Conservation (phyloP, 2,113 vertebrate genomes). For the Aix galericulata region DNA sequence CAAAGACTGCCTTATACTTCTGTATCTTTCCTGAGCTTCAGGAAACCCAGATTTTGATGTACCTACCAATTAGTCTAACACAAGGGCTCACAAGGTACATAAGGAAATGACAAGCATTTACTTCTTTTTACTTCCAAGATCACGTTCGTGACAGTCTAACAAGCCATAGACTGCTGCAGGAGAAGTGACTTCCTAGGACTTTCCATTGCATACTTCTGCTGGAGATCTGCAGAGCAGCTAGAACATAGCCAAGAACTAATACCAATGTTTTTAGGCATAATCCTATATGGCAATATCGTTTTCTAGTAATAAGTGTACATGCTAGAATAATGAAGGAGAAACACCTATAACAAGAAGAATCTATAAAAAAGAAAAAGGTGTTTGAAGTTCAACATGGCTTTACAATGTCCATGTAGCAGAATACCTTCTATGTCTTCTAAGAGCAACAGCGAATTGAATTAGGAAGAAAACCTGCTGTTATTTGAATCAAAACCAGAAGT, state of each 20-base stretch:
- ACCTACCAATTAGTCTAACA: neutral
- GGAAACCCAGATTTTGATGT: neutral
- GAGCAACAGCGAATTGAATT: conserved; percentile 16
- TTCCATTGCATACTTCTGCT: neutral
- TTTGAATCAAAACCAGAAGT: conserved; percentile 29
- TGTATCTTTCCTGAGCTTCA: neutral
- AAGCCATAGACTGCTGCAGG: neutral
- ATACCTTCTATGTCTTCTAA: neutral
- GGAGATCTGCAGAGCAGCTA: neutral
- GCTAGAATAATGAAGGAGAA: neutral
- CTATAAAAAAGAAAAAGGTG: neutral
- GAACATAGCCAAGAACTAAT: neutral
- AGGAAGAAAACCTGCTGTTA: conserved; percentile 57
- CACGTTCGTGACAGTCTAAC: neutral
- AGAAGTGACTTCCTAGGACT: neutral
- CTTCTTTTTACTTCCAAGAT: neutral
- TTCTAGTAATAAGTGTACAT: neutral
- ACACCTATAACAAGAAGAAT: neutral
- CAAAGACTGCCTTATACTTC: neutral
- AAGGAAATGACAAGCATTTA: neutral
- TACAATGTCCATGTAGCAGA: neutral
- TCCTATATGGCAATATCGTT: neutral
- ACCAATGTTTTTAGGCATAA: neutral
- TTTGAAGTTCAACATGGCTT: neutral
- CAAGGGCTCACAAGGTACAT: neutral